phyloP scores from a whole-genome alignment of 2,797 vertebrate species.

The Gallinago stenura region DNA sequence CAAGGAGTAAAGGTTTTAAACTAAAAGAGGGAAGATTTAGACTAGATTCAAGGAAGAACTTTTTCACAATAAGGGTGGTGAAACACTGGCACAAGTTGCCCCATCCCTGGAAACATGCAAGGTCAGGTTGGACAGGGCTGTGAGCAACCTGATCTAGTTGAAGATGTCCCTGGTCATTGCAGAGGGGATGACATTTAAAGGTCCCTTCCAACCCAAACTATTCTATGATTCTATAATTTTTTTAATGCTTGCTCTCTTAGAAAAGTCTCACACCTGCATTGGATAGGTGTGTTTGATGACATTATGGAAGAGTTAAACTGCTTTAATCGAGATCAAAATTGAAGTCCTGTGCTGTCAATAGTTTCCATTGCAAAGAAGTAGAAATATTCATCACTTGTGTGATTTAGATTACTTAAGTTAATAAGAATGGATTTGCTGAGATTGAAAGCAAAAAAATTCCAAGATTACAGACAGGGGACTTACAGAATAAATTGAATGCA shows the following conservation, averaged over 20 bases:
- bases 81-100: not conserved
- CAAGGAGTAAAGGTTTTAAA: not conserved
- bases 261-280: not conserved
- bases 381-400: not conserved
- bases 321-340: not conserved
- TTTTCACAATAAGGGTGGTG: not conserved
- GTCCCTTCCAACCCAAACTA: not conserved
- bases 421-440: constrained; percentile 28
- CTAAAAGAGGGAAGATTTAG: not conserved
- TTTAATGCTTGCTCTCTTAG: not conserved
- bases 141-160: not conserved
- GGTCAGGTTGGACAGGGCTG: not conserved
- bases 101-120: not conserved
- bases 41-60: not conserved
- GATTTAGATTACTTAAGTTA: not conserved
- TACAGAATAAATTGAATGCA: not conserved
- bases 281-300: not conserved
- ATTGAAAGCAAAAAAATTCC: constrained; percentile 37
- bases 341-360: not conserved
- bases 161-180: not conserved
- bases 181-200: not conserved
- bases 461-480: not conserved
- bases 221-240: not conserved
- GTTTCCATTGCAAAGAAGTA: not conserved
- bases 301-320: not conserved